Conservation (phyloP, 2,888 invertebrate genomes). For the Ditylenchus weischeri region DNA sequence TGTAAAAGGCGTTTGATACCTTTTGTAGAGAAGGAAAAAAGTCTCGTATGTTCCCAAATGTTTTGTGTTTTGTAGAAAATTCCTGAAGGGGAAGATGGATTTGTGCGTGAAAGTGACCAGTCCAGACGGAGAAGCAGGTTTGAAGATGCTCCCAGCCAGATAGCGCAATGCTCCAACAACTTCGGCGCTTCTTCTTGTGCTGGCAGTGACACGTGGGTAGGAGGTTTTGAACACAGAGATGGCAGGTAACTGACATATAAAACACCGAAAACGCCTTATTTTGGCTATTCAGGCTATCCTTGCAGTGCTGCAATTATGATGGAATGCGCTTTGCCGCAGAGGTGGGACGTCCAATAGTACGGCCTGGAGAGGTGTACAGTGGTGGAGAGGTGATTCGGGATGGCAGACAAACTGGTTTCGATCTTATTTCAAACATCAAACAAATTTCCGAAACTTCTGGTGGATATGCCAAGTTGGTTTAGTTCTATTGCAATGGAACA, state of each 20-base stretch:
- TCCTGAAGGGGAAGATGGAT: constrained; percentile 48
- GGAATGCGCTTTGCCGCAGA: constrained; percentile 48
- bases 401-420: constrained; percentile 53
- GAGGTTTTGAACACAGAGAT: constrained; percentile 69
- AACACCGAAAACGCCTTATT: neutral
- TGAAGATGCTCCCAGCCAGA: constrained; percentile 37
- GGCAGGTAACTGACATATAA: neutral
- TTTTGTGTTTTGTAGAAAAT: constrained; percentile 35
- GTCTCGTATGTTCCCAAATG: constrained; percentile 4
- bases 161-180: constrained; percentile 43
- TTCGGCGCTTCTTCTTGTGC: constrained; percentile 40
- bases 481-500: too few relatives aligned
- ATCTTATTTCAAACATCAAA: constrained; percentile 47
- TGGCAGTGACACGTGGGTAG: constrained; percentile 46
- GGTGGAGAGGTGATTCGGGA: constrained; percentile 53
- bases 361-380: constrained; percentile 50
- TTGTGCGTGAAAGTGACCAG: constrained; percentile 48
- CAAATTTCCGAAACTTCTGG: constrained; percentile 31
- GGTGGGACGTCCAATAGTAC: constrained; percentile 50
- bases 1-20: too few relatives aligned
- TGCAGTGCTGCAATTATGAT: constrained; percentile 51
- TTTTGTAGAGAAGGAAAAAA: too few relatives aligned
- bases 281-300: constrained; percentile 32
- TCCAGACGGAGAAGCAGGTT: constrained; percentile 34
- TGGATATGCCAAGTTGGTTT: constrained; percentile 5